A percentile compares a stretch with the other conserved stretches of the same genome.
Evolutionary conservation across 1,140 invertebrate genomes (phyloP).

Genomic region (Araneus ventricosus): DNA sequence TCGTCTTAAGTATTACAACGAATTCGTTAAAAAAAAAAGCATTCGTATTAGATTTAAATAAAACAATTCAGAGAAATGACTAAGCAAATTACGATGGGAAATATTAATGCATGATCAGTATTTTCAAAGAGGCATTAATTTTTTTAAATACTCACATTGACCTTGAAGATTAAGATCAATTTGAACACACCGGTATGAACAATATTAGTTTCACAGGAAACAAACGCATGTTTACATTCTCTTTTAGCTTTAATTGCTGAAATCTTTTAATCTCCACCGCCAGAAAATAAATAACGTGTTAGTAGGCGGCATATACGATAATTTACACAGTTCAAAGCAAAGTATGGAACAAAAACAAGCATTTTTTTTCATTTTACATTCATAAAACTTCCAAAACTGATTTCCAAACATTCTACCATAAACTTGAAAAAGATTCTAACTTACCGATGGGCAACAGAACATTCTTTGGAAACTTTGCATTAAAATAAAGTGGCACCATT

Average conservation of each 20-base stretch:
- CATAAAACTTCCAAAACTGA: neutral
- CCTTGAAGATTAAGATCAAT: neutral
- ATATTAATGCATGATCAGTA: too few relatives aligned
- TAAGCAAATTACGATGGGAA: too few relatives aligned
- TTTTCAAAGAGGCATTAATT: neutral
- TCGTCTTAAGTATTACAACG: too few relatives aligned
- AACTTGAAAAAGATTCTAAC: conserved; percentile 67
- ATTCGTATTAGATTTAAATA: too few relatives aligned
- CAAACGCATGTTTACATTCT: neutral
- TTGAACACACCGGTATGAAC: neutral
- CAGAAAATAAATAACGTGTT: neutral
- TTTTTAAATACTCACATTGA: neutral
- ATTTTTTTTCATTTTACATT: conserved; percentile 1
- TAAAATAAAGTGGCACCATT: conserved; percentile 74
- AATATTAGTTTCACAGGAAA: neutral
- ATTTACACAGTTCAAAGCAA: neutral
- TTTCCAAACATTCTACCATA: conserved; percentile 6
- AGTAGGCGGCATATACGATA: conserved; percentile 3
- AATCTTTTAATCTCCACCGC: neutral
- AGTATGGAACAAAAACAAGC: neutral
- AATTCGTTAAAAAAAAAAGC: too few relatives aligned
- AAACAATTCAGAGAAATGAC: too few relatives aligned
- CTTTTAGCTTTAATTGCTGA: neutral
- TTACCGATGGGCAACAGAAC: conserved; percentile 73
- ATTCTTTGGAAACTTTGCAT: conserved; percentile 71